A percentile compares a stretch with the other conserved stretches of the same genome.
phyloP scores from a whole-genome alignment of 2,113 vertebrate species.

The Toxostoma redivivum region DNA sequence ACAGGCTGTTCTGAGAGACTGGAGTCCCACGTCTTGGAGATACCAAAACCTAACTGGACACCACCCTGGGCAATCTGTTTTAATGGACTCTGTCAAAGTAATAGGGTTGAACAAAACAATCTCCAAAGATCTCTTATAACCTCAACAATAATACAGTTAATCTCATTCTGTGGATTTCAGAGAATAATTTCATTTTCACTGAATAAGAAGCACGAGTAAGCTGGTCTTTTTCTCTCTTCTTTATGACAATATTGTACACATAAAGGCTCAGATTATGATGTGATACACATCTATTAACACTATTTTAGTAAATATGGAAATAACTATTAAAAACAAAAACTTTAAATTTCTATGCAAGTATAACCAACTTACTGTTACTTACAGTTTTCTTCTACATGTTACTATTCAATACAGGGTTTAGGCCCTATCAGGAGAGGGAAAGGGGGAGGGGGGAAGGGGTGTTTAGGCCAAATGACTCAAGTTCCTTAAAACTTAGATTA shows the following conservation, averaged over 20 bases:
- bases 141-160: not conserved
- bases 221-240: not conserved
- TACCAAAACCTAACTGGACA: not conserved
- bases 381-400: not conserved
- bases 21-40: not conserved
- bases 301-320: not conserved
- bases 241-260: not conserved
- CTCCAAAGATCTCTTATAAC: not conserved
- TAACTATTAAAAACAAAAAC: not conserved
- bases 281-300: not conserved
- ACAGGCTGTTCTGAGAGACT: not conserved
- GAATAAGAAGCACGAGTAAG: not conserved
- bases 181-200: not conserved
- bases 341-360: not conserved
- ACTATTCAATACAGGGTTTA: not conserved
- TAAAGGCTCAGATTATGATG: not conserved
- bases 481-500: not conserved
- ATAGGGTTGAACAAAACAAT: not conserved
- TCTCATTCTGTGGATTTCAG: not conserved
- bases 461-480: not conserved
- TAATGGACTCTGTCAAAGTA: not conserved
- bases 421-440: not conserved
- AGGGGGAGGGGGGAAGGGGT: not conserved
- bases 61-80: not conserved
- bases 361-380: not conserved